phyloP scores from a whole-genome alignment of 2,113 vertebrate genomes.

The Brevimyrus niger region DNA sequence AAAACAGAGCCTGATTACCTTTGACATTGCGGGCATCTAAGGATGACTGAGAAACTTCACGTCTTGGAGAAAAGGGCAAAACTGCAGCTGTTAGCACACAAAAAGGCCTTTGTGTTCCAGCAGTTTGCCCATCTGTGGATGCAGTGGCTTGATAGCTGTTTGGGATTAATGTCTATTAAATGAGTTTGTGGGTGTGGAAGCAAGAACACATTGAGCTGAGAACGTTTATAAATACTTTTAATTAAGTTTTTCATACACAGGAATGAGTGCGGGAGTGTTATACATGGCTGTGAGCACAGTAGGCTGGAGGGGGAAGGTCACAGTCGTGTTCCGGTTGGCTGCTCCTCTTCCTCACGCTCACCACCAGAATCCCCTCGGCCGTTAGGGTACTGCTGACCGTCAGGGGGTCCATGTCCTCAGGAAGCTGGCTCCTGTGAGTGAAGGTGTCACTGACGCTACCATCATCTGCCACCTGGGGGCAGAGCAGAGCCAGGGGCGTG shows the following conservation, averaged over 20 bases:
- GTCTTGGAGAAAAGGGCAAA: neutral
- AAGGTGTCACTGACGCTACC: conserved; percentile 66
- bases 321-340: accelerated
- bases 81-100: neutral
- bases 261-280: neutral
- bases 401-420: conserved; percentile 70
- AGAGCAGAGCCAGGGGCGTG: neutral
- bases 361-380: conserved; percentile 48
- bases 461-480: conserved; percentile 62
- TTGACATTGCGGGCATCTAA: neutral
- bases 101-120: neutral
- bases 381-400: conserved; percentile 61
- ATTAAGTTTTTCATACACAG: neutral
- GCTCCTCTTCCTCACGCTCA: conserved; percentile 48
- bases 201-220: neutral
- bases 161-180: neutral
- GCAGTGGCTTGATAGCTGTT: neutral
- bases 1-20: neutral
- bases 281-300: conserved; percentile 43
- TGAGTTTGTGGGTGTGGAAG: neutral
- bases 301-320: conserved; percentile 20
- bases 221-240: neutral
- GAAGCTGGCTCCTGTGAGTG: conserved; percentile 71
- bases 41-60: neutral
- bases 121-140: neutral